Evolutionary conservation across 2,113 vertebrate species (phyloP).

Genomic region (Colinus virginianus): DNA sequence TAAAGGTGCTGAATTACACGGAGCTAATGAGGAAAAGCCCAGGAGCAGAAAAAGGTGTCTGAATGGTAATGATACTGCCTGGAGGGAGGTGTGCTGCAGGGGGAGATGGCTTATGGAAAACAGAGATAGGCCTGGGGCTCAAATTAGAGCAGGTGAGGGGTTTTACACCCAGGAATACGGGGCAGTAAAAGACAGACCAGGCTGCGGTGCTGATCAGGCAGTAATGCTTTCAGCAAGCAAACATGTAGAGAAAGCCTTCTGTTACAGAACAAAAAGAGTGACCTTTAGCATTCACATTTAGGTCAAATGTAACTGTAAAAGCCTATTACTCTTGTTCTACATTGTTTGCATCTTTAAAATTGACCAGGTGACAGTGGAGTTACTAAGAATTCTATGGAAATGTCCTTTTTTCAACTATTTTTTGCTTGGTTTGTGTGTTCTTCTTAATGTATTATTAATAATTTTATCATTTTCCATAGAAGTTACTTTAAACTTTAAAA

Average conservation of each 20-base stretch:
- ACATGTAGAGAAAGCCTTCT: neutral
- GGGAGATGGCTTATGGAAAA: neutral
- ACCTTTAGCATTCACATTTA: fast-evolving
- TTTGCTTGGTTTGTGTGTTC: neutral
- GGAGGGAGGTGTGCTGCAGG: neutral
- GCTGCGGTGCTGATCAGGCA: neutral
- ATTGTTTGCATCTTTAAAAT: neutral
- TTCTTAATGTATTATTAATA: neutral
- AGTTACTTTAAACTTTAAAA: neutral
- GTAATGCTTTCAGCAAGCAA: neutral
- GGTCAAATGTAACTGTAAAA: neutral
- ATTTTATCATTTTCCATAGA: neutral
- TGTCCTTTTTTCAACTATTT: neutral
- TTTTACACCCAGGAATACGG: neutral
- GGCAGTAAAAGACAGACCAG: neutral
- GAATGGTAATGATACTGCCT: neutral
- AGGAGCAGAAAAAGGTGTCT: neutral
- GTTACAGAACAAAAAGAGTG: neutral
- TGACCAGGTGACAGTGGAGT: fast-evolving
- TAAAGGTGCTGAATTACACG: neutral
- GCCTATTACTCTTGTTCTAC: neutral
- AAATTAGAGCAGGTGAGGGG: neutral
- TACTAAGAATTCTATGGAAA: neutral
- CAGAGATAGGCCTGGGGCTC: neutral
- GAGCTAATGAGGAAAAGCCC: neutral